Percentiles rank a stretch among this genome's conserved stretches.
phyloP scores from a whole-genome alignment of 1,140 invertebrate genomes.

The Oppia nitens region DNA sequence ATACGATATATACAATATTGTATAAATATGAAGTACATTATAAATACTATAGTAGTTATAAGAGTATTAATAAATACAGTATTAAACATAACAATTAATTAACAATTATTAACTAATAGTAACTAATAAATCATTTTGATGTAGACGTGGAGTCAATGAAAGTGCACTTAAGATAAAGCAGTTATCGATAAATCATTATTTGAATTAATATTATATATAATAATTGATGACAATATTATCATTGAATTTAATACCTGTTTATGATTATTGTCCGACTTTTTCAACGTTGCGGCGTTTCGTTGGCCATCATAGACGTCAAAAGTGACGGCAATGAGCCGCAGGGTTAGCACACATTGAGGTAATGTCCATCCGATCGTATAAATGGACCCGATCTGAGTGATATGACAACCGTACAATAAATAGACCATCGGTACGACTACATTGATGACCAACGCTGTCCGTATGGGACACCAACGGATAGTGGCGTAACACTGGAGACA shows the following conservation, averaged over 20 bases:
- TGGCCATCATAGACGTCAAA: constrained; percentile 70
- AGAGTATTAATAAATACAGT: too few species aligned
- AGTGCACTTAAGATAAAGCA: too few species aligned
- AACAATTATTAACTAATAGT: too few species aligned
- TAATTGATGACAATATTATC: too few species aligned
- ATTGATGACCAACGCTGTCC: background rate
- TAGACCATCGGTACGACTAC: constrained; percentile 32
- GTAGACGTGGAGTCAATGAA: too few species aligned
- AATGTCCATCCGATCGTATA: constrained; percentile 91
- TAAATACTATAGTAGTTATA: too few species aligned
- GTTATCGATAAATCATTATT: too few species aligned
- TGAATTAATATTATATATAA: too few species aligned
- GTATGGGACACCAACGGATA: background rate
- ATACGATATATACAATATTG: too few species aligned
- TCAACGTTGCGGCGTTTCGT: background rate
- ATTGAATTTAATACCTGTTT: constrained; percentile 36
- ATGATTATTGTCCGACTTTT: constrained; percentile 39
- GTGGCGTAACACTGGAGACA: background rate
- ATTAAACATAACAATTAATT: too few species aligned
- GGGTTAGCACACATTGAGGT: constrained; percentile 76
- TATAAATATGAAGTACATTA: too few species aligned
- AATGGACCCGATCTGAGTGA: constrained; percentile 48
- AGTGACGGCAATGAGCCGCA: constrained; percentile 63
- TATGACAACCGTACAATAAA: constrained; percentile 55
- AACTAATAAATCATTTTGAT: too few species aligned